Evolutionary conservation across 2,797 vertebrate species (phyloP).

Genomic region (Sebastes aleutianus): DNA sequence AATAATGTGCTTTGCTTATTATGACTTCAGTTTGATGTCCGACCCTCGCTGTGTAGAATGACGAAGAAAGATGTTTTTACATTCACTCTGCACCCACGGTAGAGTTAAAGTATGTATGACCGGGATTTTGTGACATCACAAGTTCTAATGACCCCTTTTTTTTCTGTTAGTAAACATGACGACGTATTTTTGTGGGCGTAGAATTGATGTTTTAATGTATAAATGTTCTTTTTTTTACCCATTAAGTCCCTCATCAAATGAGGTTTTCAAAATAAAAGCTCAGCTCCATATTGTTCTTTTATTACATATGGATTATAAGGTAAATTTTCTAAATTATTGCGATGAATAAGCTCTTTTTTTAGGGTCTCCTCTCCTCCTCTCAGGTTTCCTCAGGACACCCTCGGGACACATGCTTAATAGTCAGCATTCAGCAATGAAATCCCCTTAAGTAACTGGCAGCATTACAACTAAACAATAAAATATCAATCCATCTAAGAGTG

Average conservation of each 20-base stretch:
- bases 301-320: neutral
- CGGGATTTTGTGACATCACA: neutral
- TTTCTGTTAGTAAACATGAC: no score
- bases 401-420: neutral
- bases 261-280: neutral
- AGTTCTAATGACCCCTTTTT: no score
- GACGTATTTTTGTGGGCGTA: no score
- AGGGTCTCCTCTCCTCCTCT: neutral
- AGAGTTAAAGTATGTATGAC: neutral
- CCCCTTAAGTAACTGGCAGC: conserved; percentile 7
- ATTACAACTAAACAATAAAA: conserved; percentile 13
- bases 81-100: neutral
- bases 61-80: neutral
- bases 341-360: neutral
- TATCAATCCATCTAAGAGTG: neutral
- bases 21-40: neutral
- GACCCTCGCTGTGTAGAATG: neutral
- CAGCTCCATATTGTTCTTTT: neutral
- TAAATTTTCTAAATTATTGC: neutral
- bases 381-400: neutral
- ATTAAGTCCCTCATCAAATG: neutral
- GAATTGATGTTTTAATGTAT: neutral
- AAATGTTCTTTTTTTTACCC: neutral
- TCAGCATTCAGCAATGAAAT: conserved; percentile 4
- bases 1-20: neutral